phyloP scores from a whole-genome alignment of 2,797 vertebrate species.

The Mus spretus region DNA sequence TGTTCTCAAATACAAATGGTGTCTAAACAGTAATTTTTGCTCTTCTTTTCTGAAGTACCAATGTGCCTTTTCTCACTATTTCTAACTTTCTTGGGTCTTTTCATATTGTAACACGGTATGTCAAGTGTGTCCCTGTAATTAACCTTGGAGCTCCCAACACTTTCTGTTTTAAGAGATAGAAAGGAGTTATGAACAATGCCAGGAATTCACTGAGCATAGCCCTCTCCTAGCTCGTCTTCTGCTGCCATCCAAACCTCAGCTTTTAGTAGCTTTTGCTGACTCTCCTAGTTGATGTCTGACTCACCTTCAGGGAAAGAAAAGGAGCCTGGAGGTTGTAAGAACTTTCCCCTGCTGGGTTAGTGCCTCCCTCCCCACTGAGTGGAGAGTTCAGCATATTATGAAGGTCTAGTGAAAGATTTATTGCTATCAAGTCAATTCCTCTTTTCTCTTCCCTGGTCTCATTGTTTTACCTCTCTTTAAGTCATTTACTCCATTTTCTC shows the following conservation, averaged over 20 bases:
- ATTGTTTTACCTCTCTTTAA: not conserved
- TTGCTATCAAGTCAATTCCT: not conserved
- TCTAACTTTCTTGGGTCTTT: conserved; percentile 41
- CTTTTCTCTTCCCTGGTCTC: not conserved
- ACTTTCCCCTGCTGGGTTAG: not conserved
- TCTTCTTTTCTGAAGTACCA: conserved; percentile 10
- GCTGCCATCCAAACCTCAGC: not conserved
- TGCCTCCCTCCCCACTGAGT: not conserved
- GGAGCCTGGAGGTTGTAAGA: not conserved
- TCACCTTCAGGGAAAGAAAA: not conserved
- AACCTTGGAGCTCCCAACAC: not conserved
- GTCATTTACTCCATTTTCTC: not conserved
- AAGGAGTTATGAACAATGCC: not conserved
- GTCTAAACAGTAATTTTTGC: not conserved
- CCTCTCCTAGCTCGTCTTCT: not conserved
- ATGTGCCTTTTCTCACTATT: conserved; percentile 5
- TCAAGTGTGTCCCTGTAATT: not conserved
- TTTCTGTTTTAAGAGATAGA: not conserved
- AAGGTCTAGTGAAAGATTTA: not conserved
- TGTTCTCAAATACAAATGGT: not conserved
- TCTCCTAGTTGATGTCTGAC: not conserved
- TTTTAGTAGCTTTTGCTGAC: conserved; percentile 15
- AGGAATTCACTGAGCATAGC: not conserved
- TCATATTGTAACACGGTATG: not conserved
- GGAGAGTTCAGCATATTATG: not conserved